Evolutionary conservation across 2,797 vertebrate species (phyloP).

Genomic region (Dryobates pubescens): DNA sequence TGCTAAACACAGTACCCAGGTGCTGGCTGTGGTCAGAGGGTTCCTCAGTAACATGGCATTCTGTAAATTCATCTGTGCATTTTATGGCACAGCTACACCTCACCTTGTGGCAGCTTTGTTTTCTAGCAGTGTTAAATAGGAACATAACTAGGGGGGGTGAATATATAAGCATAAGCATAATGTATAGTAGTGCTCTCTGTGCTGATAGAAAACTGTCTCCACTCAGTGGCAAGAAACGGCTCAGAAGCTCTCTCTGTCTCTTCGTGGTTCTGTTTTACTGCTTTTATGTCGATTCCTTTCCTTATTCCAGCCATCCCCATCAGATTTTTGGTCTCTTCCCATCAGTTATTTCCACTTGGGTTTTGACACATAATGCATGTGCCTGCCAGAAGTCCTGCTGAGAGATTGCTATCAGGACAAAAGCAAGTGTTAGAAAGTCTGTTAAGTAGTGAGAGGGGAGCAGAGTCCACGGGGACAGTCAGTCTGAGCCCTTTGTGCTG

Average conservation of each 20-base stretch:
- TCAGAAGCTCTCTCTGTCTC: background rate
- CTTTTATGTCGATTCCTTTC: constrained; percentile 48
- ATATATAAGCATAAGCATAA: background rate
- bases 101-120: background rate
- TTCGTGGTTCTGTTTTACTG: background rate
- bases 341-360: constrained; percentile 41
- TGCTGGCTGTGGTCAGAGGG: background rate
- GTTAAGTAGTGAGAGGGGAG: constrained; percentile 27
- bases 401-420: constrained; percentile 52
- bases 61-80: background rate
- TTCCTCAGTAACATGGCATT: background rate
- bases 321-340: constrained; percentile 37
- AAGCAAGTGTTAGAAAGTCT: constrained; percentile 45
- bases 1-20: background rate
- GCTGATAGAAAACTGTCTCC: background rate
- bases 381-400: constrained; percentile 54
- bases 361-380: constrained; percentile 47
- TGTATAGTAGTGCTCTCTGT: background rate
- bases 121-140: background rate
- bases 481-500: constrained; percentile 58
- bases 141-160: background rate
- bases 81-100: background rate
- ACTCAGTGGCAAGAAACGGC: background rate
- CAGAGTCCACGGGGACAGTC: constrained; percentile 31
- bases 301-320: constrained; percentile 50